Percentiles rank a stretch among this genome's conserved stretches.
Evolutionary conservation across 2,113 vertebrate species (phyloP).

Genomic region (Genyomyrus donnyi): DNA sequence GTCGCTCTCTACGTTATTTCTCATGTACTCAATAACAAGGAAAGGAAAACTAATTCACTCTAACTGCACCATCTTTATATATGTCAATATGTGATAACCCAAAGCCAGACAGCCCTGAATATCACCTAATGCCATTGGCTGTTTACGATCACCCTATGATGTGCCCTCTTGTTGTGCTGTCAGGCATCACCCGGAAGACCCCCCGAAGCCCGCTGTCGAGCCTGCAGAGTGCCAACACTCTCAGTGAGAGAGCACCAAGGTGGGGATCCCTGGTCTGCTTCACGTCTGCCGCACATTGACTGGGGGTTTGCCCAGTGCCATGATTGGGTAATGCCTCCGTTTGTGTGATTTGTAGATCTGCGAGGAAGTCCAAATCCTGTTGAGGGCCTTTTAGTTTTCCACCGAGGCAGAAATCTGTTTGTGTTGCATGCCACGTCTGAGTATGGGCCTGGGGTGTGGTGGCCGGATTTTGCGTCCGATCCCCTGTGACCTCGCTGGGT

Average conservation of each 20-base stretch:
- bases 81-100: not conserved
- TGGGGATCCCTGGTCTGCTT: slow-evolving; percentile 50
- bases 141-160: not conserved
- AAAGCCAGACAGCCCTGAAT: not conserved
- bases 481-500: not conserved
- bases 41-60: slow-evolving; percentile 13
- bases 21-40: not conserved
- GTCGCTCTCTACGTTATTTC: not conserved
- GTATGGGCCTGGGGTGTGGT: not conserved
- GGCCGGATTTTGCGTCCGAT: too few relatives aligned
- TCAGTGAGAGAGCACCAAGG: slow-evolving; percentile 75
- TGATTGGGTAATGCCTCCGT: not conserved
- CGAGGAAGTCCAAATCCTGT: not conserved
- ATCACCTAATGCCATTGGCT: not conserved
- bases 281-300: not conserved
- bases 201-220: slow-evolving; percentile 82
- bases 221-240: slow-evolving; percentile 82
- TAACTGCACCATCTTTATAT: not conserved
- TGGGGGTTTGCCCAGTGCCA: not conserved
- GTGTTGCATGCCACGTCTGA: not conserved
- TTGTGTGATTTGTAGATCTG: not conserved
- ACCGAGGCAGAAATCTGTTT: not conserved
- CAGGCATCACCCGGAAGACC: slow-evolving; percentile 79
- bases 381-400: not conserved
- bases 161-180: slow-evolving; percentile 20